These are phyloP conservation scores for Platysteira castanea DNA, from an alignment of 2,113 vertebrate species.

Conservation along the genomic window DNA sequence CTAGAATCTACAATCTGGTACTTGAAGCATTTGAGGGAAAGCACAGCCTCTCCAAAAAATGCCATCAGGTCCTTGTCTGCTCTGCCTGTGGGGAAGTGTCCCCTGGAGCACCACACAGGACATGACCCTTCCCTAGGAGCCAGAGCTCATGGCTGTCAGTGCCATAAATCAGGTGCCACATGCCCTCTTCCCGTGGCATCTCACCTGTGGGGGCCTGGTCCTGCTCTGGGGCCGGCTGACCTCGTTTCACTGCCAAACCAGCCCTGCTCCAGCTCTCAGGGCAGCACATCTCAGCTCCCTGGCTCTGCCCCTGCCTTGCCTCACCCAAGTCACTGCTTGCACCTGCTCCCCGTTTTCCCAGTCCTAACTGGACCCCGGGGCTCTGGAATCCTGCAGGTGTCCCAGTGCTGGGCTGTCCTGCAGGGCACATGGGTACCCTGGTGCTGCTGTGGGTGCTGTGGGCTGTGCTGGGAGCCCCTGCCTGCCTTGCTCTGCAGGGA, in stretches of 20 bases:
- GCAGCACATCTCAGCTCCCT: background rate
- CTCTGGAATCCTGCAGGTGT: background rate
- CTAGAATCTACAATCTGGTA: background rate
- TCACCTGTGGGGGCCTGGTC: background rate
- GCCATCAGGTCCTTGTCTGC: background rate
- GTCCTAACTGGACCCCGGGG: background rate
- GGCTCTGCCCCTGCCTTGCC: background rate
- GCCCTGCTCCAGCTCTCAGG: background rate
- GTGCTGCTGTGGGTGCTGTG: background rate
- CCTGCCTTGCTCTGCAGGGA: background rate
- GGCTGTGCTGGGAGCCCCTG: background rate
- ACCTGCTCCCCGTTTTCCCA: background rate
- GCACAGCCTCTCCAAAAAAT: background rate
- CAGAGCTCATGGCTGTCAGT: background rate
- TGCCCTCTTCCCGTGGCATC: background rate
- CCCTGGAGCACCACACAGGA: accelerated
- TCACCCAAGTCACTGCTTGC: accelerated
- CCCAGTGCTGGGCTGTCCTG: background rate
- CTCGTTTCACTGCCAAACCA: background rate
- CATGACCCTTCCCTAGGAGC: background rate
- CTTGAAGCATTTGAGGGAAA: background rate
- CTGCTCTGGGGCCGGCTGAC: background rate
- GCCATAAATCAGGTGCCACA: background rate
- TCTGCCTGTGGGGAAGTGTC: background rate
- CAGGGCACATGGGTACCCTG: background rate